Base-by-base conservation (phyloP, 2,888 invertebrate species). In the Myopa tessellatipennis region DNA sequence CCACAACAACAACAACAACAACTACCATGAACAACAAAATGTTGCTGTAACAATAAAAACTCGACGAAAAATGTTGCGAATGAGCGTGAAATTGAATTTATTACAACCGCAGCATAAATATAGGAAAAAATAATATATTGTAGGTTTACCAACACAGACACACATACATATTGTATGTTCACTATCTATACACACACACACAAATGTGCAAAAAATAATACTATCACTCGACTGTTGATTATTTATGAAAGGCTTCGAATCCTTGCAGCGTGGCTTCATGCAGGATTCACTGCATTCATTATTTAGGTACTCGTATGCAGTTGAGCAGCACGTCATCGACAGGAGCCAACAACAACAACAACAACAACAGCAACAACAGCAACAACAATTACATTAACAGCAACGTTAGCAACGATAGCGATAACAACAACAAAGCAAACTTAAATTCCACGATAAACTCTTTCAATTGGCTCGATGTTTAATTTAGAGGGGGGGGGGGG, bases 171-270 rank as follows among this genome's bases (percentile, higher is more conserved):
- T 12, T 12, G 8, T n/a, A 18, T 45, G 14, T 40, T 69, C 45
- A 14, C 4, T 38, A 63, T 63, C 26, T 7, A 63, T 18, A 52
- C 34, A 69, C 26, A 50, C 45, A 52, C n/a, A 52, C 34, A 52
- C 10, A 70, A 14, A 55, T 52, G 34, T 12, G 38, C 34, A 34
- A 10, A 45, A 45, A 45, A 8, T 45, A 45, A 45, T 45, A 70
- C 16, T 34, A 26, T 65, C 65, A 65, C 16, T 65, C 10, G 16
- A 55, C 52, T 55, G 55, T 34, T 36, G 36, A 70, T 70, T 70
- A 70, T 70, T 70, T 70, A 70, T 70, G 34, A 70, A 70, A 52
- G 55, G 55, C 65, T 61, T 61, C 61, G 58, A 58, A 6, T 26
- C 18, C 16, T 6, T 67, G 67, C 34, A 50, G 55, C 36, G 34